Evolutionary conservation across 2,113 vertebrate genomes (phyloP).

Genomic region (Leuciscus idus): DNA sequence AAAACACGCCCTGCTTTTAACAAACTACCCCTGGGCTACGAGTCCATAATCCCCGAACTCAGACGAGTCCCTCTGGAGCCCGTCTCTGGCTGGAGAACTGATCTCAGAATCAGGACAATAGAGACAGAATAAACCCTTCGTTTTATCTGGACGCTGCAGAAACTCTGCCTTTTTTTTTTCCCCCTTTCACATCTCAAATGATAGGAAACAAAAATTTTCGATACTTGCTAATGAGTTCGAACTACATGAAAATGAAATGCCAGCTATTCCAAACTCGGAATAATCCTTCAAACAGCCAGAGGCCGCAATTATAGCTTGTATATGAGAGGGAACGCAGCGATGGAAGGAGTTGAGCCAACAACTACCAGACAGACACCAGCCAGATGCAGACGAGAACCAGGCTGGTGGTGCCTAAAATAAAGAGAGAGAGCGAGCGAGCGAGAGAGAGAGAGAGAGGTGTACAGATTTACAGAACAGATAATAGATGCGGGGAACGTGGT

Average conservation of each 20-base stretch:
- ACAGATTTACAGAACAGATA: slow-evolving; percentile 72
- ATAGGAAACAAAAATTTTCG: neutral
- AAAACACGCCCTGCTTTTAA: slow-evolving; percentile 66
- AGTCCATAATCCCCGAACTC: slow-evolving; percentile 74
- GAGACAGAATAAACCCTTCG: neutral
- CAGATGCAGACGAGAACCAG: slow-evolving; percentile 46
- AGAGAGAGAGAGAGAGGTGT: slow-evolving; percentile 48
- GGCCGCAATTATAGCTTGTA: slow-evolving; percentile 72
- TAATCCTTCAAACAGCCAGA: slow-evolving; percentile 52
- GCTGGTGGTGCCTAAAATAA: slow-evolving; percentile 48
- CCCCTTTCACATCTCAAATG: neutral
- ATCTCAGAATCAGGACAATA: slow-evolving; percentile 65
- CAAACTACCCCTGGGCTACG: slow-evolving; percentile 73
- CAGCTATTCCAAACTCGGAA: slow-evolving; percentile 65
- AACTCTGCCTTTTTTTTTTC: neutral
- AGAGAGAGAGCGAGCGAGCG: slow-evolving; percentile 46
- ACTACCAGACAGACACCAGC: slow-evolving; percentile 53
- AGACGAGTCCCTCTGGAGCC: slow-evolving; percentile 68
- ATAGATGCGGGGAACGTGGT: slow-evolving; percentile 37
- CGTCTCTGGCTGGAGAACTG: slow-evolving; percentile 68
- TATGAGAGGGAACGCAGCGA: slow-evolving; percentile 64
- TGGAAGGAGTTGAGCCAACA: slow-evolving; percentile 61
- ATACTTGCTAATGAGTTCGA: slow-evolving; percentile 20
- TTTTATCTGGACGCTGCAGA: slow-evolving; percentile 37
- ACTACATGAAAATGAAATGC: slow-evolving; percentile 9